Evolutionary conservation across 2,113 vertebrate genomes (phyloP), one percentile per base, ranked within the genome.

Genomic region (Lathamus discolor): DNA sequence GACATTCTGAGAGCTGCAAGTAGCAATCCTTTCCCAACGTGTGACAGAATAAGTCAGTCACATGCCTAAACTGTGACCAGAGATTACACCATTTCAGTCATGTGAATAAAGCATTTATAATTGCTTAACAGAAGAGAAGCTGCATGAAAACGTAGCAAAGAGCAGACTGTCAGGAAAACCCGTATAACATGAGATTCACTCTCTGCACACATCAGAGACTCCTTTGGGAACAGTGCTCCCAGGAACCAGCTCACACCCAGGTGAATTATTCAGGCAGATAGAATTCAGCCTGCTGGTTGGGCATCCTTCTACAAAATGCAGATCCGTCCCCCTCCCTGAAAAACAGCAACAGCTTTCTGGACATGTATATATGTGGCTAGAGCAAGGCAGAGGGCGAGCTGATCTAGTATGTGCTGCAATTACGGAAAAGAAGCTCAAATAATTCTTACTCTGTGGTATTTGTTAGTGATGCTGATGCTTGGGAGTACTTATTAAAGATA

Each of bases 1-100:
- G 74, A 70, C 89, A 62, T 61, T 95, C 13, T 27, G 91, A 93
- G 74, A 95, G 74, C 93, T 75, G 15, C 19, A 82, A 79, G 93
- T 8, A 91, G 83, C 2, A 1, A 91, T 68, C 62, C 66, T 83
- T 92, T 92, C 66, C 61, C 66, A 87, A 63, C 94, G 93, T 49
- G 62, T 95, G 96, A 97, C 77, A 39, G 70, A 89, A 8, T 67
- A 67, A 70, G 31, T 67, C 76, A 67, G 93, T 95, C 96, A 96
- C 91, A 82, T 91, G 91, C 75, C 66, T 86, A 87, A 92, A 95
- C 20, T 82, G 83, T 91, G 91, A 81, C 48, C 89, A 84, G 61
- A 76, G 81, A 79, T 84, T 76, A 95, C 77, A 85, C 81, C 69
- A 41, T 69, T 95, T 93, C 70, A 84, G 89, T 91, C 86, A 93